A percentile compares a stretch with the other conserved stretches of the same genome.
phyloP scores from a whole-genome alignment of 1,140 invertebrate genomes.

The Drosophila triauraria region DNA sequence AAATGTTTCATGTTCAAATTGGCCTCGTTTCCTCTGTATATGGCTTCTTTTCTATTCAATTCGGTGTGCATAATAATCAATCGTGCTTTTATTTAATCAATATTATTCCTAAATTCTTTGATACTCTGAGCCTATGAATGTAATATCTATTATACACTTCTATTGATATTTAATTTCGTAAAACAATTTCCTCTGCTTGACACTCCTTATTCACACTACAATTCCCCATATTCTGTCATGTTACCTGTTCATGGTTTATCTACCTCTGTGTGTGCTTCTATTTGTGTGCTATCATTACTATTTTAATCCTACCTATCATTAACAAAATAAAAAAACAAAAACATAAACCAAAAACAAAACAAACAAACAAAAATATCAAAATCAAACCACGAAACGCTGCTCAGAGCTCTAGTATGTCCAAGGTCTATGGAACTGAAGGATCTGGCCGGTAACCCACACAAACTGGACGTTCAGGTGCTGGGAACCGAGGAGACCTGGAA shows the following conservation, averaged over 20 bases:
- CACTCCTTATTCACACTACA: conserved; percentile 16
- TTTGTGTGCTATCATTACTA: conserved; percentile 59
- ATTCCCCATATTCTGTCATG: conserved; percentile 19
- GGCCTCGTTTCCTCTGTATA: conserved; percentile 22
- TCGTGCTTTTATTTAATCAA: not conserved
- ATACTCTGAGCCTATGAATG: conserved; percentile 1
- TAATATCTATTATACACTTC: not conserved
- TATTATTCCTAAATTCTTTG: not conserved
- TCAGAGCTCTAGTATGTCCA: conserved; percentile 85
- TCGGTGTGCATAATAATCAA: conserved; percentile 10
- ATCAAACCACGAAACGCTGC: conserved; percentile 67
- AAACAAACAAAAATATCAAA: conserved; percentile 51
- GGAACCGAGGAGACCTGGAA: conserved; percentile 94
- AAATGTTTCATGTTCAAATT: conserved; percentile 65
- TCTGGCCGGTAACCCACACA: conserved; percentile 88
- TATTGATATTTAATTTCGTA: conserved; percentile 8
- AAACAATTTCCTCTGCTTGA: conserved; percentile 6
- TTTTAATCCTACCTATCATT: conserved; percentile 63
- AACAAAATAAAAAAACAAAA: conserved; percentile 53
- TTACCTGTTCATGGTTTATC: conserved; percentile 30
- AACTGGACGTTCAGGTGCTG: conserved; percentile 90
- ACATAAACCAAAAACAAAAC: conserved; percentile 53
- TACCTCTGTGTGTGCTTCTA: conserved; percentile 60
- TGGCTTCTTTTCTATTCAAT: conserved; percentile 28
- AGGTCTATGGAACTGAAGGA: conserved; percentile 87